Conservation (phyloP, 2,113 vertebrate genomes). For the Tupaia chinensis region DNA sequence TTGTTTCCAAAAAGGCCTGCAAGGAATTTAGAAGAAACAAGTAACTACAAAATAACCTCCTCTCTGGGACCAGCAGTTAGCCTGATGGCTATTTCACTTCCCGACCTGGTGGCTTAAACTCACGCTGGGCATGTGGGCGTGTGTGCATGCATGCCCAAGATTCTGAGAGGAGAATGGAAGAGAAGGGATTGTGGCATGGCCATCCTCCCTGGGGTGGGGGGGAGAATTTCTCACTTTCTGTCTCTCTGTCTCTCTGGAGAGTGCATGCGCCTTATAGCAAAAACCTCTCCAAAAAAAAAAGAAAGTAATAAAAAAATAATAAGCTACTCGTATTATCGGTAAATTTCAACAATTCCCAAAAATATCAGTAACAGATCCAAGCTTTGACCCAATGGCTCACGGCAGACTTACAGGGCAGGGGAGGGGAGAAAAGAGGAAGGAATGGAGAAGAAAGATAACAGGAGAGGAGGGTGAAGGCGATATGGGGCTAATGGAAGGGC, state of each 20-base stretch:
- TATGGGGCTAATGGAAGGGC: rapidly evolving
- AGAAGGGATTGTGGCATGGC: too few relatives aligned
- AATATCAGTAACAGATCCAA: neutral
- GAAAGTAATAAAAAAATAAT: too few relatives aligned
- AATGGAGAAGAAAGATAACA: neutral
- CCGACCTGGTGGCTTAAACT: too few relatives aligned
- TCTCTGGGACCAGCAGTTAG: neutral
- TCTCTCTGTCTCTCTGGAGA: too few relatives aligned
- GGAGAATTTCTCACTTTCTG: too few relatives aligned
- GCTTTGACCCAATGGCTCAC: neutral
- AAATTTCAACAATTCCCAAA: neutral
- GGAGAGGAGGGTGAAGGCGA: neutral
- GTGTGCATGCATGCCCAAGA: too few relatives aligned
- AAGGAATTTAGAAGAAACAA: neutral
- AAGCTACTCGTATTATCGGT: neutral
- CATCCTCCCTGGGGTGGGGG: too few relatives aligned
- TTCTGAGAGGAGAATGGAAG: too few relatives aligned
- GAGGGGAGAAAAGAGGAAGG: neutral
- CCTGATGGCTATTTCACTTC: too few relatives aligned
- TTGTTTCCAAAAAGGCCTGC: neutral
- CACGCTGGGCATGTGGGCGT: too few relatives aligned
- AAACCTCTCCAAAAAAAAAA: too few relatives aligned
- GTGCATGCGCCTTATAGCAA: too few relatives aligned
- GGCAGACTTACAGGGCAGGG: neutral
- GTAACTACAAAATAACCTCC: neutral